Conservation (phyloP, 92 coral and sea anemone species). For the Hydrozoanthus gracilis region DNA sequence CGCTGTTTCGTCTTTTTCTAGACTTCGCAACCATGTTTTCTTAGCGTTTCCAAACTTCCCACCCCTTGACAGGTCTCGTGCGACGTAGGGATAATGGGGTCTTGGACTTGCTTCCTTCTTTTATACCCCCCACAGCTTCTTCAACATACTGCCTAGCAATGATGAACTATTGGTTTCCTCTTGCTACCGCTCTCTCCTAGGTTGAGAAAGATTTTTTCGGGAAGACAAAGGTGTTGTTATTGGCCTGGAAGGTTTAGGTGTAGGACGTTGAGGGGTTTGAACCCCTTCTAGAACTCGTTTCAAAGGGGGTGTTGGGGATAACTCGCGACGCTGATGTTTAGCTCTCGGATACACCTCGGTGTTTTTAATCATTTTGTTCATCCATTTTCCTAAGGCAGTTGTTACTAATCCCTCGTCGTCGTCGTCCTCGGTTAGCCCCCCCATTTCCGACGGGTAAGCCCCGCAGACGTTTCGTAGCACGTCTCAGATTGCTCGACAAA, state of each 20-base stretch:
- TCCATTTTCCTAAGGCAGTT: not conserved
- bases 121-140: not conserved
- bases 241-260: not conserved
- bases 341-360: not conserved
- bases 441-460: constrained; percentile 4
- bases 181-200: not conserved
- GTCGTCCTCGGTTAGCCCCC: constrained; percentile 1
- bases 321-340: not conserved
- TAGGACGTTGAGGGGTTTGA: not conserved
- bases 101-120: not conserved
- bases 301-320: not conserved
- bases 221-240: not conserved
- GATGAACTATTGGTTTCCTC: not conserved
- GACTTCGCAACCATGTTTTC: not conserved
- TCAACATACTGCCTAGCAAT: not conserved
- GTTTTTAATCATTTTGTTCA: not conserved
- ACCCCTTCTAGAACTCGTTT: not conserved
- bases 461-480: constrained; percentile 21
- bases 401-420: constrained; percentile 14
- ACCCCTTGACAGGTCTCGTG: not conserved
- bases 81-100: not conserved
- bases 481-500: not conserved
- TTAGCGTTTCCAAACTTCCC: constrained; percentile 3
- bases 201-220: not conserved
- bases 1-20: constrained; percentile 40